Evolutionary conservation across 1,140 invertebrate species (phyloP), one percentile per base, ranked within the genome.

Genomic region (Drosophila navojoa): DNA sequence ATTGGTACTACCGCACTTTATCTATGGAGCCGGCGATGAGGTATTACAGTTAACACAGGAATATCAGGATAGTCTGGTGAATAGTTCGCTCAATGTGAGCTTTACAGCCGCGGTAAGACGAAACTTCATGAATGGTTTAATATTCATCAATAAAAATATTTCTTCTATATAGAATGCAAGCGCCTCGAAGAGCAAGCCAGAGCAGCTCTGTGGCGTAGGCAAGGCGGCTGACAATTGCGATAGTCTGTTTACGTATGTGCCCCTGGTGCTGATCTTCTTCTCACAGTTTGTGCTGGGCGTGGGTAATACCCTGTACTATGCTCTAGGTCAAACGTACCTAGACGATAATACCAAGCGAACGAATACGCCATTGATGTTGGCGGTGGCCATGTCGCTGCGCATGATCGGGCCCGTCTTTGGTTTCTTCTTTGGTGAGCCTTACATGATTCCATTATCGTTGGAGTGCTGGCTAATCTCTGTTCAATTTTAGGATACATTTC

Each of bases 281-380:
- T 95, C 95, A 0, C 95, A 96, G 84, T 95, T 96, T 77, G 93
- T 96, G 42, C 92, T 95, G 16, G 95, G 95, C 10, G 95, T 96
- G 61, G 95, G 95, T 16, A 95, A 94, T 19, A 95, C 95, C 0
- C 79, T 96, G 16, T 95, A 95, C 85, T 95, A 94, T 82, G 94
- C 94, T 2, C 90, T 96, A 15, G 95, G 95, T 2, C 94, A 95
- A 72, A 94, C 95, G 1, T 96, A 96, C 76, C 78, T 96, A 55
- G 95, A 96, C 81, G 95, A 96, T 66, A 96, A 95, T 72, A 94
- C 94, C 0, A 95, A 95, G 76, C 95, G 95, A 75, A 95, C 93
- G 13, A 95, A 95, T 76, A 94, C 94, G 0, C 95, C 95, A 0
- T 92, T 95, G 74, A 90, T 95, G 42, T 81, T 96, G 42, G 67